These are phyloP conservation scores for Scyliorhinus canicula DNA, from an alignment of 2,797 vertebrate species.

Conservation along the genomic window DNA sequence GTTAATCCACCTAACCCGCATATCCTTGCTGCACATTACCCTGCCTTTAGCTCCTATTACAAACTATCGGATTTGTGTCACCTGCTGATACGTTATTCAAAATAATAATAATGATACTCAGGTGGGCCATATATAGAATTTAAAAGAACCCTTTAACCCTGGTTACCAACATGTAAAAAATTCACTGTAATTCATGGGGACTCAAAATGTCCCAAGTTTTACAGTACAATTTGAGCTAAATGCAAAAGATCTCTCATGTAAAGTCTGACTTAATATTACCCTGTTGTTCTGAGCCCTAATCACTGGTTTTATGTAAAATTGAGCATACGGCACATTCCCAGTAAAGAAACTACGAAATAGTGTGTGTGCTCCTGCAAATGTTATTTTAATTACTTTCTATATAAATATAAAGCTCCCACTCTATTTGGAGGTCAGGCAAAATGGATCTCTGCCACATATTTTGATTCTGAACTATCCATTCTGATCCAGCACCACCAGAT, in stretches of 20 bases:
- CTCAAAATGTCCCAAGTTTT: neutral
- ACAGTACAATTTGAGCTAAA: neutral
- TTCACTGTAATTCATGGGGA: neutral
- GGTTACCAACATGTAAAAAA: neutral
- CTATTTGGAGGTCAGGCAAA: neutral
- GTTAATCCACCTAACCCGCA: no score
- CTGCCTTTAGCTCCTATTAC: no score
- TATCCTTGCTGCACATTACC: no score
- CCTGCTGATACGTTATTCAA: neutral
- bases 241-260: neutral
- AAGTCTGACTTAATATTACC: neutral
- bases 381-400: neutral
- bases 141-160: neutral
- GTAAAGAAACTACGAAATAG: neutral
- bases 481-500: neutral
- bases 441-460: neutral
- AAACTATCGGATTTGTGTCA: neutral
- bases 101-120: neutral
- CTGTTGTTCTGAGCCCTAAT: neutral
- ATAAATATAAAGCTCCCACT: neutral
- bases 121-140: neutral
- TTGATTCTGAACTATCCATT: neutral
- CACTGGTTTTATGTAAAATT: neutral
- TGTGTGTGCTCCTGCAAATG: neutral
- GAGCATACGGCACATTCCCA: neutral